Evolutionary conservation across 1,140 invertebrate genomes (phyloP), one percentile per base, ranked within the genome.

Genomic region (Micrasema minimum): DNA sequence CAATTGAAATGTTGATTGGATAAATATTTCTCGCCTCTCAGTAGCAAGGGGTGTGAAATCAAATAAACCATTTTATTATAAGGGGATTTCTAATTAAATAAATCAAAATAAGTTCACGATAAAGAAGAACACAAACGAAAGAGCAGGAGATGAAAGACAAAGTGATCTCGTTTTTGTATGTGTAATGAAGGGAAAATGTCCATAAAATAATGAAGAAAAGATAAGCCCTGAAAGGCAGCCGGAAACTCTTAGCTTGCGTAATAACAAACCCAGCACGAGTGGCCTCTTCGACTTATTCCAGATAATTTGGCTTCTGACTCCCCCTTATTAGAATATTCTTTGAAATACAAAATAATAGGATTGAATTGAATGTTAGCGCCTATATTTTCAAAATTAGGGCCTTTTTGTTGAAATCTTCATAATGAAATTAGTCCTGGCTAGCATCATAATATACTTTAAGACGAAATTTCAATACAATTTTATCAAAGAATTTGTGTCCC

Each of bases 271-370:
- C 10, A 14, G 6, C n/a, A 35, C 31, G 37, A 57, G 53, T 57
- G 53, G 26, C 53, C 26, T 57, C 37, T 31, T 22, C 70, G 35
- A 61, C 59, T 64, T 53, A 66, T 66, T 72, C 50, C 70, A 35
- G 65, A 64, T 72, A 62, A 68, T 72, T 68, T 55, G 51, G 14
- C 16, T 9, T 23, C 65, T n/a, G n/a, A 20, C 48, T 51, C 37
- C 66, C 71, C 64, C 71, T 72, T 66, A 72, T 72, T 72, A 72
- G 66, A 68, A 68, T 72, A 72, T 72, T 72, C 65, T 72, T 68
- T 72, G 66, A 72, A 38, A 59, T 68, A 31, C 26, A 41, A 43
- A 72, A 72, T 72, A 72, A 72, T 72, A 51, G n/a, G 61, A 41
- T 35, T 35, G 31, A 57, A 31, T 57, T 37, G 53, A 57, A 31